Percentiles rank a stretch among this genome's conserved stretches.
These are phyloP conservation scores for Aphis gossypii DNA, from an alignment of 1,140 invertebrate species.

Conservation along the genomic window DNA sequence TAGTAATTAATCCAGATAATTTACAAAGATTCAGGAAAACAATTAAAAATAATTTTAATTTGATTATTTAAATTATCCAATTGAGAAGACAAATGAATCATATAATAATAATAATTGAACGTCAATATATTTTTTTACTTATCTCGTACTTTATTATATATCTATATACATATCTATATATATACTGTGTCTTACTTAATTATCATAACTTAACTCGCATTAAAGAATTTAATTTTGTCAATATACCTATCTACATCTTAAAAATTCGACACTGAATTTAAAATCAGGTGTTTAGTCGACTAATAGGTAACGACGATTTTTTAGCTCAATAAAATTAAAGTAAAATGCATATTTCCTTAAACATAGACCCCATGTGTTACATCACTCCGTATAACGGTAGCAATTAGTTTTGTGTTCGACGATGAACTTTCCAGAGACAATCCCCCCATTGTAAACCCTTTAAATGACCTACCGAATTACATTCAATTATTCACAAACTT, in stretches of 20 bases:
- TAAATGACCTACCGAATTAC: conserved; percentile 50
- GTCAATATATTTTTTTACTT: neutral
- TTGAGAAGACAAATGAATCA: neutral
- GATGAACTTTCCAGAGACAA: conserved; percentile 51
- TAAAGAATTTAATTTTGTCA: neutral
- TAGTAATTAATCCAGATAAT: neutral
- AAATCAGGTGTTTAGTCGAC: neutral
- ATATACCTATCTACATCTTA: neutral
- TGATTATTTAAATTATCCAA: neutral
- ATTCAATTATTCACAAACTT: conserved; percentile 54
- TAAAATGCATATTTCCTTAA: neutral
- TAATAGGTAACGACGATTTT: neutral
- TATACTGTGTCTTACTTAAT: too few species aligned
- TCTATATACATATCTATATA: neutral
- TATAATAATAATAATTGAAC: neutral
- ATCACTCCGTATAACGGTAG: neutral
- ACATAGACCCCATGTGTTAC: neutral
- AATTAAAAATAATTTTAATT: neutral
- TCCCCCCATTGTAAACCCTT: conserved; percentile 30
- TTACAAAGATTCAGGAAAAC: neutral
- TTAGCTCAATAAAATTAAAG: neutral
- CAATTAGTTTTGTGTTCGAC: conserved; percentile 45
- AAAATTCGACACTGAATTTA: neutral
- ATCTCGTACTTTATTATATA: neutral
- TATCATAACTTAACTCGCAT: neutral